A percentile compares a stretch with the other conserved stretches of the same genome.
These are phyloP conservation scores for Holothuria leucospilota DNA, from an alignment of 53 echinoderm and acorn worm species.

Conservation along the genomic window DNA sequence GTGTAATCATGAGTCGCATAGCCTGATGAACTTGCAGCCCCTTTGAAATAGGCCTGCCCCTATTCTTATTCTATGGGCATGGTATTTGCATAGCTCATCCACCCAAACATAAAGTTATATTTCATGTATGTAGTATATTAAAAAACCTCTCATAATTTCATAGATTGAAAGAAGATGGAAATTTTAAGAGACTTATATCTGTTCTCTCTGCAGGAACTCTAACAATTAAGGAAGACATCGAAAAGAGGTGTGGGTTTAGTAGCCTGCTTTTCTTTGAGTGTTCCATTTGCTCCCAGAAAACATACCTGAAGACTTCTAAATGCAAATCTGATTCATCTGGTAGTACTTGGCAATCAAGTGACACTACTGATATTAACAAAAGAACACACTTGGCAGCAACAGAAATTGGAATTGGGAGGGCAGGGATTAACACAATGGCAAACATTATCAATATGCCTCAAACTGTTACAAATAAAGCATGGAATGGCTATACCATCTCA, in stretches of 20 bases:
- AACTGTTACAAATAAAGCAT: background rate
- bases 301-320: slow-evolving; percentile 12
- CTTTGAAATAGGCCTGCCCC: too few species aligned
- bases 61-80: too few species aligned
- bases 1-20: too few species aligned
- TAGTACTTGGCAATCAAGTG: slow-evolving; percentile 1
- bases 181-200: too few species aligned
- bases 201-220: background rate
- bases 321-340: background rate
- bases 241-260: slow-evolving; percentile 13
- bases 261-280: slow-evolving; percentile 36
- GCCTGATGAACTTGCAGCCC: too few species aligned
- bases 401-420: slow-evolving; percentile 19
- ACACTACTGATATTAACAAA: slow-evolving; percentile 1
- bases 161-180: too few species aligned
- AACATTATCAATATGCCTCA: slow-evolving; percentile 18
- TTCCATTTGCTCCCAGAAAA: background rate
- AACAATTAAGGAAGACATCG: too few species aligned
- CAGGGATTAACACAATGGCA: background rate
- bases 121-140: background rate
- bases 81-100: too few species aligned
- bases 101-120: too few species aligned
- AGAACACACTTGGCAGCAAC: background rate
- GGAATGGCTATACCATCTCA: background rate
- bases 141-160: background rate